Base-by-base conservation (phyloP, 2,113 vertebrate species). In the Rhipidura dahli region DNA sequence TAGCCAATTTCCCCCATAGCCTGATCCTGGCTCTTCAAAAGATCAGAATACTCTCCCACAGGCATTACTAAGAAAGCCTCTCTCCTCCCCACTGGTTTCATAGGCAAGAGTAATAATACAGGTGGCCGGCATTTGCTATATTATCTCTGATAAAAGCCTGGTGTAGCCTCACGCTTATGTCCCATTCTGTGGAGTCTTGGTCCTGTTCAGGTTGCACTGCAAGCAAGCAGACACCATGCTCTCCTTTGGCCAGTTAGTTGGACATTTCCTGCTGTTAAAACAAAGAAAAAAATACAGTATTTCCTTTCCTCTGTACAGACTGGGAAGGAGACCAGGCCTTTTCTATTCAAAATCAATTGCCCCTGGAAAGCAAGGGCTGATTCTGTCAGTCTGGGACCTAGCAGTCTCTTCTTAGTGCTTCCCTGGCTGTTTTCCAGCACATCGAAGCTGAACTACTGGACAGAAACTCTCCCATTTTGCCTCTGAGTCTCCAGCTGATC, bases 291-390 rank as follows among this genome's bases (percentile, higher is more conserved):
- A 90, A 51, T 5, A 13, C 23, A 71, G 2, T 54, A 60, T 83
- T 89, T 87, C 18, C 14, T 89, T 91, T 51, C 63, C 11, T 70
- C 56, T 86, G 16, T 42, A 54, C 54, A 75, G 6, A n/a, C 39
- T 87, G 31, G 26, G 64, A 81, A 84, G 63, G 50, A 63, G 33
- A 87, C 7, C 22, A 72, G 26, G 17, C 7, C 10, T 83, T 73
- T 93, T 93, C 69, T 75, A 21, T 89, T 70, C 65, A 68, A 75
- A 93, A 95, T 94, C 81, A 89, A 59, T 84, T 73, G 27, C 23
- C 44, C 35, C 60, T 93, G 64, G 47, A 94, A 93, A 89, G 42
- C 15, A 87, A 75, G 22, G 12, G 50, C 33, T 56, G 40, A 76
- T 78, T 78, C 26, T 78, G 13, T 45, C 30, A 66, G 28, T 37